A percentile compares a stretch with the other conserved stretches of the same genome.
Conservation (phyloP, 2,113 vertebrate genomes). For the Morone chrysops region DNA sequence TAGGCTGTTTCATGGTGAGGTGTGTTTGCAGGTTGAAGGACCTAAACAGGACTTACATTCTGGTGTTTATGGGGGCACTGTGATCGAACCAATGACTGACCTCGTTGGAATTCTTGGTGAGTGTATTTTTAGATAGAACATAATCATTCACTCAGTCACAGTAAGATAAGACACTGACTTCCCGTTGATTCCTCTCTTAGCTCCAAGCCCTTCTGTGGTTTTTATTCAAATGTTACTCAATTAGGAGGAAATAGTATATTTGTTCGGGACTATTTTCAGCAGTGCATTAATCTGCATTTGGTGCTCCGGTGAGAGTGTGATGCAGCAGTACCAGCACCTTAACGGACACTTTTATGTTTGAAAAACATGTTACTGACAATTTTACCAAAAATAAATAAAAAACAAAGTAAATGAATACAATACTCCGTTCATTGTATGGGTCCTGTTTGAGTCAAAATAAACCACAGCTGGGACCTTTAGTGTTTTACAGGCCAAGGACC, state of each 20-base stretch:
- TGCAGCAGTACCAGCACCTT: no score
- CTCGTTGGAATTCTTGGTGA: conserved; percentile 85
- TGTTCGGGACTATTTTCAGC: background rate
- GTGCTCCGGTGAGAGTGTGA: no score
- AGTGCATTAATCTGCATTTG: no score
- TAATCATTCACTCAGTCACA: background rate
- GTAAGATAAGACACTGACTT: background rate
- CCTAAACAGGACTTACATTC: conserved; percentile 86
- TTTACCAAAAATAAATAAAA: no score
- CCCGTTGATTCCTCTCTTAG: background rate
- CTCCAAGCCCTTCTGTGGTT: background rate
- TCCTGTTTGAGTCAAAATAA: background rate
- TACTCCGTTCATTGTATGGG: no score
- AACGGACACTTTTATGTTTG: no score
- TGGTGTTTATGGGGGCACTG: conserved; percentile 84
- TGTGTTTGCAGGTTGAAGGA: conserved; percentile 80
- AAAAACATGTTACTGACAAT: no score
- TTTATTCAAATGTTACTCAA: background rate
- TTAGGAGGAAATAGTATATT: background rate
- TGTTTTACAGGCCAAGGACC: no score
- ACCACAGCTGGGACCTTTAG: no score
- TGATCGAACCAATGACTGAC: conserved; percentile 87
- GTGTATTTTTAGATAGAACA: background rate
- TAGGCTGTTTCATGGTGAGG: background rate
- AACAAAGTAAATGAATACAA: no score